phyloP scores from a whole-genome alignment of 2,888 invertebrate genomes.

The Panopea generosa region DNA sequence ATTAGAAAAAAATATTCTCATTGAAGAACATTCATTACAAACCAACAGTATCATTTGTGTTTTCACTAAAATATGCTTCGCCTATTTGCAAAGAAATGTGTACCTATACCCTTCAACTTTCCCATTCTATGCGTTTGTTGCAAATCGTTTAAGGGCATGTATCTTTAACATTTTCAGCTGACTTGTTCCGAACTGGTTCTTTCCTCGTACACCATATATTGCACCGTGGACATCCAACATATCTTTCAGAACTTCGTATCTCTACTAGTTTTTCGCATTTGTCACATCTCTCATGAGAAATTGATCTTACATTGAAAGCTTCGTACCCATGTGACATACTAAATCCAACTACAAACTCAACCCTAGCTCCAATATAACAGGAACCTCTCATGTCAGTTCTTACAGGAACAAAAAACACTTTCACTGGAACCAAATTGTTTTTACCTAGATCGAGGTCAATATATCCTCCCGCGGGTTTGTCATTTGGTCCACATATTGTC shows the following conservation, averaged over 20 bases:
- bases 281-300: slow-evolving; percentile 22
- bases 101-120: too few species aligned
- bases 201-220: not conserved
- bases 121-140: too few species aligned
- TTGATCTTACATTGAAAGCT: slow-evolving; percentile 42
- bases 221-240: not conserved
- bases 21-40: too few species aligned
- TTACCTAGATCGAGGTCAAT: slow-evolving; percentile 50
- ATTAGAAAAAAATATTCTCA: too few species aligned
- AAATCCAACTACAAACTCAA: slow-evolving; percentile 55
- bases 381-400: slow-evolving; percentile 33
- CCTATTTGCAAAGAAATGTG: too few species aligned
- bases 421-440: slow-evolving; percentile 25
- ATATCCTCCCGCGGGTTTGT: slow-evolving; percentile 24
- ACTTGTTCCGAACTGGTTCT: too few species aligned
- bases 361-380: slow-evolving; percentile 30
- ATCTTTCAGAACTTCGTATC: not conserved
- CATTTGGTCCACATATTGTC: slow-evolving; percentile 29
- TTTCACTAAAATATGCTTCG: too few species aligned
- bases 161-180: too few species aligned
- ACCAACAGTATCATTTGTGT: too few species aligned
- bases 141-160: too few species aligned
- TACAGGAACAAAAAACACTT: slow-evolving; percentile 55
- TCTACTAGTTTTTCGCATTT: not conserved
- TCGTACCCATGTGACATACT: slow-evolving; percentile 58